phyloP scores from a whole-genome alignment of 1,140 invertebrate genomes.

The Hycleus cichorii region DNA sequence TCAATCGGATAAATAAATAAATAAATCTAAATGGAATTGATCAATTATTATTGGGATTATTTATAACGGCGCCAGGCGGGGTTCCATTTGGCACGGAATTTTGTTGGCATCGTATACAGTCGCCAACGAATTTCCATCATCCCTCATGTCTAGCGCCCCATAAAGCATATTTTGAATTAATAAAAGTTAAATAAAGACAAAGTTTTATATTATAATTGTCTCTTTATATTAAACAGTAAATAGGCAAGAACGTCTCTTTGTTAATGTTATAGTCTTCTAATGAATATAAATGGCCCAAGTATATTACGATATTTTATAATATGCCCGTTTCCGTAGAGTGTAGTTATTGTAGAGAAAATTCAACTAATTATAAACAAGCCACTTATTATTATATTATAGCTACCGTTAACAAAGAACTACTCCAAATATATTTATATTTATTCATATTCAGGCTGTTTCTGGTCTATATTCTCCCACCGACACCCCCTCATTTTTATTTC shows the following conservation, averaged over 20 bases:
- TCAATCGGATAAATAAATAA: no score
- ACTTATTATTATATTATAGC: not conserved
- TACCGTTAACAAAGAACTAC: not conserved
- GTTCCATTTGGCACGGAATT: no score
- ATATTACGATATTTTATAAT: constrained; percentile 20
- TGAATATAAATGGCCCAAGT: constrained; percentile 22
- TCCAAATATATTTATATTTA: no score
- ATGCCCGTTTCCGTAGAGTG: constrained; percentile 7
- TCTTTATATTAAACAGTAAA: constrained; percentile 21
- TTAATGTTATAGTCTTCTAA: constrained; percentile 21
- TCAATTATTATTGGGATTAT: no score
- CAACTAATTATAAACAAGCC: constrained; percentile 3
- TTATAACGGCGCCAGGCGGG: no score
- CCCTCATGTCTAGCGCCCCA: no score
- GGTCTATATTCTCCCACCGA: no score
- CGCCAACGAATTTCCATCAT: no score
- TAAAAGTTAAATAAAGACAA: constrained; percentile 1
- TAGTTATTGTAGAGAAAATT: constrained; percentile 12
- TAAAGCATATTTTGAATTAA: constrained; percentile 1
- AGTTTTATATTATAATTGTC: constrained; percentile 17
- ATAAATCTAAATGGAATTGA: no score
- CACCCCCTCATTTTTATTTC: not conserved
- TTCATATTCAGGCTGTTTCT: no score
- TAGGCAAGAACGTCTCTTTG: constrained; percentile 18
- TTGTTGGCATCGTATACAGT: no score